phyloP scores from a whole-genome alignment of 2,888 invertebrate species.

The Sinohyriopsis cumingii region DNA sequence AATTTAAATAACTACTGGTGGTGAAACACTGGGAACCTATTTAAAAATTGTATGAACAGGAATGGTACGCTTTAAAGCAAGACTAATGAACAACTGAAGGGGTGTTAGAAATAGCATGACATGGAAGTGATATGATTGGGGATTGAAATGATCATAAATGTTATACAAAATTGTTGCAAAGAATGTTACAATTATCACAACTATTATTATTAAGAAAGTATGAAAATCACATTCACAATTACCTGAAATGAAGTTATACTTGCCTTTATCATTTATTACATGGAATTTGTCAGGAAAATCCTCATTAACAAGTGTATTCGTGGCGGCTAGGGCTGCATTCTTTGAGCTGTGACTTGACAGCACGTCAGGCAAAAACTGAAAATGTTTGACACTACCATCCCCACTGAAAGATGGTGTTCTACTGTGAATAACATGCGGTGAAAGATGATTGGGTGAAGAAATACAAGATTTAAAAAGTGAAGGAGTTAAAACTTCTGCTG shows the following conservation, averaged over 20 bases:
- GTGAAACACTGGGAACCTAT: too few species aligned
- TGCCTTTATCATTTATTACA: slow-evolving; percentile 57
- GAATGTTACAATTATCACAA: too few species aligned
- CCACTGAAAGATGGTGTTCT: slow-evolving; percentile 47
- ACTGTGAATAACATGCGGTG: slow-evolving; percentile 47
- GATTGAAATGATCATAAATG: too few species aligned
- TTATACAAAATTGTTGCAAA: too few species aligned
- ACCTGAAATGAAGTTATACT: slow-evolving; percentile 23
- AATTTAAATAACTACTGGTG: too few species aligned
- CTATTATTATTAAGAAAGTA: too few species aligned
- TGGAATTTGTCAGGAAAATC: slow-evolving; percentile 49
- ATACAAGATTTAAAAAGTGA: slow-evolving; percentile 56
- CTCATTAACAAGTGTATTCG: slow-evolving; percentile 37
- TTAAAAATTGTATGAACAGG: too few species aligned
- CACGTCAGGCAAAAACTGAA: slow-evolving; percentile 72
- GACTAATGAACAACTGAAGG: too few species aligned
- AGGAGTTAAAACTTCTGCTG: slow-evolving; percentile 56
- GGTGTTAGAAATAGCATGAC: too few species aligned
- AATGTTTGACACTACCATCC: slow-evolving; percentile 46
- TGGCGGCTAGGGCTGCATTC: slow-evolving; percentile 30
- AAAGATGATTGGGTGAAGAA: slow-evolving; percentile 62
- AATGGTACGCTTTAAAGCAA: too few species aligned
- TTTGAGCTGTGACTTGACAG: slow-evolving; percentile 85
- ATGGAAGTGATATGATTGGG: too few species aligned
- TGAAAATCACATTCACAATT: too few species aligned